Conservation (phyloP, 2,888 invertebrate species). For the Limenitis camilla region DNA sequence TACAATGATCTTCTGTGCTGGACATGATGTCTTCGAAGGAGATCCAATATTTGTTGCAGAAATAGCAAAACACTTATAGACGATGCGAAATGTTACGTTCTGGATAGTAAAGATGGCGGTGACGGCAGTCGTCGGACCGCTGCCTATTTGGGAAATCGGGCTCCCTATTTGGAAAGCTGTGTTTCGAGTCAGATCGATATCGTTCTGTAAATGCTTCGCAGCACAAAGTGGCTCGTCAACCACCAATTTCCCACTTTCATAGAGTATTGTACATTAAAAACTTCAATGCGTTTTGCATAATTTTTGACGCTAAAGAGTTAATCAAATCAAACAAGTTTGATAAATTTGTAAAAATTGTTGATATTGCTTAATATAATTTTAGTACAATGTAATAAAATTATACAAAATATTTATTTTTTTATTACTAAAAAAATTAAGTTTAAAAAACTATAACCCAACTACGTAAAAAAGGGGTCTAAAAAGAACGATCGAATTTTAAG, state of each 20-base stretch:
- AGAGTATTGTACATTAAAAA: slow-evolving; percentile 31
- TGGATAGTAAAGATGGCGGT: slow-evolving; percentile 43
- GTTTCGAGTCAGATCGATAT: slow-evolving; percentile 64
- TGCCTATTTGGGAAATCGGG: slow-evolving; percentile 65
- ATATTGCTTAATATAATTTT: no score
- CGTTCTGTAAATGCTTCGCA: slow-evolving; percentile 43
- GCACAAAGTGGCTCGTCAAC: slow-evolving; percentile 41
- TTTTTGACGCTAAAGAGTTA: no score
- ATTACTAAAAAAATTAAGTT: no score
- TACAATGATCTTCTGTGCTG: slow-evolving; percentile 30
- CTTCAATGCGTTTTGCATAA: slow-evolving; percentile 6
- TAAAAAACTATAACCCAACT: no score
- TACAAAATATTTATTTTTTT: no score
- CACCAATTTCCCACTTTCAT: slow-evolving; percentile 49
- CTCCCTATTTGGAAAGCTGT: slow-evolving; percentile 71
- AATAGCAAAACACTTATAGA: slow-evolving; percentile 51
- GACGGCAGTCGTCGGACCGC: slow-evolving; percentile 39
- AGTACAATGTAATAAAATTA: no score
- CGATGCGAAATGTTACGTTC: slow-evolving; percentile 64
- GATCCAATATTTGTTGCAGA: slow-evolving; percentile 43
- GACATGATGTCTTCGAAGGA: slow-evolving; percentile 41
- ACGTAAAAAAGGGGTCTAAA: no score
- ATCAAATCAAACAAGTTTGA: no score
- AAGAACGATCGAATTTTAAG: no score
- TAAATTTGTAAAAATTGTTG: no score